Evolutionary conservation across 2,888 invertebrate species (phyloP), one percentile per base, ranked within the genome.

Genomic region (Dexiosoma caninum): DNA sequence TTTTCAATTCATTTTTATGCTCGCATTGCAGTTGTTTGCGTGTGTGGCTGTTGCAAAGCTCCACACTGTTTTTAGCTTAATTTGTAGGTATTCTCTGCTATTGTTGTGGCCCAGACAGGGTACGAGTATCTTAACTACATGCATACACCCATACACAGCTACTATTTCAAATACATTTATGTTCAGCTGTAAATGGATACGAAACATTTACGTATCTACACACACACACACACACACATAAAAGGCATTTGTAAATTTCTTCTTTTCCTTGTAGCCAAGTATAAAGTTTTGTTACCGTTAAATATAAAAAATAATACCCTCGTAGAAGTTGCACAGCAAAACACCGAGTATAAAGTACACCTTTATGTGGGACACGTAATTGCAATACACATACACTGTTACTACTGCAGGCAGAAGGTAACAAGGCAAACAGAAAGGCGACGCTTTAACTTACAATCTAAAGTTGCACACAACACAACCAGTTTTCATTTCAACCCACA

Each of bases 81-180:
- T 79, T 64, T 75, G 57, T 49, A 51, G 69, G 69, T 74, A 70
- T 62, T 70, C 75, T 70, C 75, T 79, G 70, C 75, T 75, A 70
- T 79, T 79, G 70, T 75, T 75, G 37, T 53, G 53, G 42, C 44
- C 46, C 51, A 62, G 60, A 75, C 44, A 75, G 21, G 46, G 21
- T 49, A 72, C 49, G 53, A 42, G 23, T 42, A 37, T 66, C 51
- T 64, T 59, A 59, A 70, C 55, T 32, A 40, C 46, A 55, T 30
- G 9, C 12, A 1, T 12, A 19, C 32, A 46, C n/a, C 2, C 37
- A 49, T n/a, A 23, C 23, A 59, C n/a, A n/a, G n/a, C n/a, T 40
- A 49, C 49, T 12, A 64, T 42, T 37, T 10, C 19, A 60, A 37
- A 27, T 35, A n/a, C n/a, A 10, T 46, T 16, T 55, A 10, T 59